Evolutionary conservation across 2,113 vertebrate species (phyloP).

Genomic region (Carollia perspicillata): DNA sequence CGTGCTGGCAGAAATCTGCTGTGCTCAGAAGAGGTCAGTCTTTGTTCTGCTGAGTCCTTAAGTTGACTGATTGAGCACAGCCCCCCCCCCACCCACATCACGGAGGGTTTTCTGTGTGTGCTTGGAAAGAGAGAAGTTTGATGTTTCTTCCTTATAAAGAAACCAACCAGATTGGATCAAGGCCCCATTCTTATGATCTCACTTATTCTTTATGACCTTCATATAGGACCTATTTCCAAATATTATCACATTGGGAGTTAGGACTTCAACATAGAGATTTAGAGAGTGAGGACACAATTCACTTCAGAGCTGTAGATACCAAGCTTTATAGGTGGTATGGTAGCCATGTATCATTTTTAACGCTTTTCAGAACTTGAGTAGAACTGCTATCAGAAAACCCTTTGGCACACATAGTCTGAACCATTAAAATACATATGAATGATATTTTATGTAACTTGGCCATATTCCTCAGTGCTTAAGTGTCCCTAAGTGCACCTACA

Average conservation of each 20-base stretch:
- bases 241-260: no score
- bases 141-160: not conserved
- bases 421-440: not conserved
- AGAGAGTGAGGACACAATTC: not conserved
- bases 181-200: not conserved
- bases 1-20: not conserved
- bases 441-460: not conserved
- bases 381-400: not conserved
- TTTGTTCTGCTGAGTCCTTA: not conserved
- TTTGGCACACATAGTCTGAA: not conserved
- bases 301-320: not conserved
- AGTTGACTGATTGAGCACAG: not conserved
- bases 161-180: not conserved
- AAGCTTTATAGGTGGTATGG: not conserved
- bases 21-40: not conserved
- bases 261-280: not conserved
- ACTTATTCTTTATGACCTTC: not conserved
- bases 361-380: not conserved
- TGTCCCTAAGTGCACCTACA: not conserved
- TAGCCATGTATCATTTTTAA: not conserved
- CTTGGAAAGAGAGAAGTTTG: not conserved
- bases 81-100: not conserved
- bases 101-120: not conserved
- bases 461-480: not conserved
- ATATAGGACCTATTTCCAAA: not conserved